These are phyloP conservation scores for Drosophila prosaltans DNA, from an alignment of 1,140 invertebrate species.

Conservation along the genomic window DNA sequence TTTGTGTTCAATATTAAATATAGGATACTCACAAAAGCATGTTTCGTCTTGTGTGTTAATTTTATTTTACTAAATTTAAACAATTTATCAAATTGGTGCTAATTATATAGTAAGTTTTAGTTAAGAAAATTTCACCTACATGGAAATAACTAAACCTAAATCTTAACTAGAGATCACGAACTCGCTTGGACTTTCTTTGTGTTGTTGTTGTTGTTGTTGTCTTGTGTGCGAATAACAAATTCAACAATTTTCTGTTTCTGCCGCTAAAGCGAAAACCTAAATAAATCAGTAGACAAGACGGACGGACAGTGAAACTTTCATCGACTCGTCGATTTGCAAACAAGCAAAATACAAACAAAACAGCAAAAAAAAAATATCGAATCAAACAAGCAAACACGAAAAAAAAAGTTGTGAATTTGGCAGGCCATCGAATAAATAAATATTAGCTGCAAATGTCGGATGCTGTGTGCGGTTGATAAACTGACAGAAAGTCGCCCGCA, in stretches of 20 bases:
- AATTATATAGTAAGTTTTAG: conserved; percentile 1
- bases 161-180: conserved; percentile 1
- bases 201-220: not conserved
- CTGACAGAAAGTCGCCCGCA: conserved; percentile 23
- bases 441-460: conserved; percentile 17
- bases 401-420: not conserved
- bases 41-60: conserved; percentile 4
- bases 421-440: conserved; percentile 12
- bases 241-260: conserved; percentile 7
- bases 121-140: conserved; percentile 5
- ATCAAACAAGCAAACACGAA: conserved; percentile 7
- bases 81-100: not conserved
- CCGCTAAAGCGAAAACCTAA: conserved; percentile 5
- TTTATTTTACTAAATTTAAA: not conserved
- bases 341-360: not conserved
- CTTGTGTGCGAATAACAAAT: conserved; percentile 1
- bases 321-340: conserved; percentile 14
- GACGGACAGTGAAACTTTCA: conserved; percentile 14
- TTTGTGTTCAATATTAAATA: not conserved
- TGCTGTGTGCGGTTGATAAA: conserved; percentile 18
- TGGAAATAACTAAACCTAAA: not conserved
- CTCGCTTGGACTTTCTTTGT: conserved; percentile 8
- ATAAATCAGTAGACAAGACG: conserved; percentile 2
- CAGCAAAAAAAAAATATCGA: not conserved
- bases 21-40: conserved; percentile 1